A percentile compares a stretch with the other conserved stretches of the same genome.
phyloP scores from a whole-genome alignment of 2,113 vertebrate species.

The Conger conger region DNA sequence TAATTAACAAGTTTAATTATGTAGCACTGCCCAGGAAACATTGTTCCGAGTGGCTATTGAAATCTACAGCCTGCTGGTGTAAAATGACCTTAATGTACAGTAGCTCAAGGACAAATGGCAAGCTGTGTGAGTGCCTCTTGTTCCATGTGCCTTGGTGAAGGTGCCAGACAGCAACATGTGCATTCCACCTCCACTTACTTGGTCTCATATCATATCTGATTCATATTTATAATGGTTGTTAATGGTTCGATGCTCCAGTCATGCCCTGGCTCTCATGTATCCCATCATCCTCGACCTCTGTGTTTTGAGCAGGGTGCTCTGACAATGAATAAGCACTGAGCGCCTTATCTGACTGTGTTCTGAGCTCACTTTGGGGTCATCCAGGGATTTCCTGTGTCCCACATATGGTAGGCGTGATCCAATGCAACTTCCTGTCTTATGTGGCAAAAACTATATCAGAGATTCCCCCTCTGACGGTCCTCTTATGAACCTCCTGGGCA shows the following conservation, averaged over 20 bases:
- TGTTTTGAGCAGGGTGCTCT: not conserved
- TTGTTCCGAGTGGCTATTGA: not conserved
- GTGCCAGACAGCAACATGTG: not conserved
- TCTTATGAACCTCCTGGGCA: not conserved
- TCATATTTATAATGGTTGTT: no score
- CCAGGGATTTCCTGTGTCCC: not conserved
- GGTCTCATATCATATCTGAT: not conserved
- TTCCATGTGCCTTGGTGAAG: not conserved
- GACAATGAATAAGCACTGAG: not conserved
- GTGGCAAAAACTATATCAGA: not conserved
- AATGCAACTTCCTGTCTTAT: not conserved
- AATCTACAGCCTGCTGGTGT: not conserved
- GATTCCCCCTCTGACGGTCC: not conserved
- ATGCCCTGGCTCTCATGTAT: not conserved
- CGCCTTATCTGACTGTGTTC: not conserved
- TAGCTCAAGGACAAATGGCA: not conserved
- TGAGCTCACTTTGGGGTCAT: not conserved
- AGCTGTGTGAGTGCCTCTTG: not conserved
- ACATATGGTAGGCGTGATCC: not conserved
- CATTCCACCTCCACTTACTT: not conserved
- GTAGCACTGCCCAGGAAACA: no score
- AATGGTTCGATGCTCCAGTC: not conserved
- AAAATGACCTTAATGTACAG: not conserved
- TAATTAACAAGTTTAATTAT: no score
- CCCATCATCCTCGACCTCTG: not conserved